Evolutionary conservation across 2,113 vertebrate species (phyloP).

Genomic region (Euleptes europaea): DNA sequence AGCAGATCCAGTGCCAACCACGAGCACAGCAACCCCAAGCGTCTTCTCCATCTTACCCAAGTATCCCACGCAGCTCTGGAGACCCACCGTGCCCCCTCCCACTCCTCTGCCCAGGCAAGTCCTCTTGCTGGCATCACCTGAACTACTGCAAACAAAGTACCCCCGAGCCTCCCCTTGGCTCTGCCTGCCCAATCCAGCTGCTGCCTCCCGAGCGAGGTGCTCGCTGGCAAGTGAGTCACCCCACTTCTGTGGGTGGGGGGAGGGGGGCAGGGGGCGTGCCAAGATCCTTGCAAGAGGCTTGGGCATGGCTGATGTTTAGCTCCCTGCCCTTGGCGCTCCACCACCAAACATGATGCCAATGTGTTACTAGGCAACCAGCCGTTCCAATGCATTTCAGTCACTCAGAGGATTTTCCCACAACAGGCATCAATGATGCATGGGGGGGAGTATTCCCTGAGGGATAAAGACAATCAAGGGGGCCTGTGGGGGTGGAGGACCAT

Average conservation of each 20-base stretch:
- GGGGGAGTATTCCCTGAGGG: neutral
- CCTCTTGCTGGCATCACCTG: neutral
- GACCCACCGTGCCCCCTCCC: neutral
- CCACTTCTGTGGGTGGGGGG: neutral
- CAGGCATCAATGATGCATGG: neutral
- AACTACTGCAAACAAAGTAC: neutral
- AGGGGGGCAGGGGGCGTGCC: constrained; percentile 17
- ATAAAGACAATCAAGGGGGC: too few species aligned
- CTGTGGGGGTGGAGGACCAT: too few species aligned
- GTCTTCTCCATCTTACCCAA: too few species aligned
- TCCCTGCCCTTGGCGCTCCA: constrained; percentile 10
- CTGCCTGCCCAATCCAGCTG: neutral
- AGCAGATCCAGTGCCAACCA: too few species aligned
- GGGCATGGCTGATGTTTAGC: neutral
- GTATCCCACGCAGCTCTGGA: too few species aligned
- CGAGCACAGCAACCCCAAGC: too few species aligned
- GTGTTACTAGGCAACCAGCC: constrained; percentile 21
- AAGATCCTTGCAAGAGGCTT: neutral
- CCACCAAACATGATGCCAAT: constrained; percentile 11
- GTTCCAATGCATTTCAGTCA: neutral
- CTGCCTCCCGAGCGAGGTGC: neutral
- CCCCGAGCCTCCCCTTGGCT: neutral
- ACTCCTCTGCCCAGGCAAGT: too few species aligned
- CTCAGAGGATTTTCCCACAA: neutral
- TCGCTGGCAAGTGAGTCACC: neutral